These are phyloP conservation scores for Epinotia brunnichana DNA, from an alignment of 2,888 invertebrate genomes.

Conservation along the genomic window DNA sequence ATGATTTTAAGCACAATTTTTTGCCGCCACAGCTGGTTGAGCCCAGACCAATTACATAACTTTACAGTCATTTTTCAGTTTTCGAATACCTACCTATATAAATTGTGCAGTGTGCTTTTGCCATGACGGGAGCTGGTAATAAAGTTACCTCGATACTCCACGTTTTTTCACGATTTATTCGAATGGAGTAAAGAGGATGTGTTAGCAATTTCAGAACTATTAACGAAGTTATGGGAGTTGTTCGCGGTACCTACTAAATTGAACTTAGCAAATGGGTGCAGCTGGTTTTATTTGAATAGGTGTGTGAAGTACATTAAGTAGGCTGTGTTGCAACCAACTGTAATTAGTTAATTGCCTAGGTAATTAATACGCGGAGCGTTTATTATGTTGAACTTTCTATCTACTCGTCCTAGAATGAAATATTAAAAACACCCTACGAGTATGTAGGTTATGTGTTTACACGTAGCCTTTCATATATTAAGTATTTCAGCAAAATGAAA, in stretches of 20 bases:
- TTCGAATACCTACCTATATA: constrained; percentile 24
- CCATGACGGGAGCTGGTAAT: constrained; percentile 31
- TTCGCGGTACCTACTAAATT: constrained; percentile 19
- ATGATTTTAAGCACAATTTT: background rate
- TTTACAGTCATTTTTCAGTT: constrained; percentile 5
- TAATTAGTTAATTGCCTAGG: constrained; percentile 1
- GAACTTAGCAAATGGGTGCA: constrained; percentile 4
- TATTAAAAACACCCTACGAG: too few relatives aligned
- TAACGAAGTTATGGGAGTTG: constrained; percentile 22
- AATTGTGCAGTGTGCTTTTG: constrained; percentile 19
- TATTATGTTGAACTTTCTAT: background rate
- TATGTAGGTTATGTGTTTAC: too few relatives aligned
- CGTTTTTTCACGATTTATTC: constrained; percentile 25
- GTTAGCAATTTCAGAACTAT: constrained; percentile 30
- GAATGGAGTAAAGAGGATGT: constrained; percentile 25
- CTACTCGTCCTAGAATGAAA: background rate
- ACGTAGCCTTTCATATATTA: background rate
- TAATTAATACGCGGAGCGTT: background rate
- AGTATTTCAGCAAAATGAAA: background rate
- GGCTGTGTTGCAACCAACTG: constrained; percentile 8
- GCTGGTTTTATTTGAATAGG: background rate
- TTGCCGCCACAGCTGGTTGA: background rate
- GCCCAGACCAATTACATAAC: constrained; percentile 1
- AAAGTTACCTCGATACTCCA: constrained; percentile 36
- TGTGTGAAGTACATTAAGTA: background rate